Evolutionary conservation across 1,140 invertebrate genomes (phyloP).

Genomic region (Fopius arisanus): DNA sequence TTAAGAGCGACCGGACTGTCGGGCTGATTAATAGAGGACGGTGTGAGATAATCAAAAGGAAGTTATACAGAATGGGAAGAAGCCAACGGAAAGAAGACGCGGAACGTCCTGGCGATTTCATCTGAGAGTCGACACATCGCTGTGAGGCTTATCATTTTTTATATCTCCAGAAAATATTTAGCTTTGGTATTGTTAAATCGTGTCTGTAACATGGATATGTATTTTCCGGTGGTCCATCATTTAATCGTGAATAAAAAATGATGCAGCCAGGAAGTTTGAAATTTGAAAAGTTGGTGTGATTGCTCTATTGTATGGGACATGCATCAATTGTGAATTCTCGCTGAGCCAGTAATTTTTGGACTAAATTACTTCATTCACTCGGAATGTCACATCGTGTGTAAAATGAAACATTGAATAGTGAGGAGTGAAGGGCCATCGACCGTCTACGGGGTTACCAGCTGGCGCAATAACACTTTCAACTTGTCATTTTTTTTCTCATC

Average conservation of each 20-base stretch:
- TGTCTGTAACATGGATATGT: too few relatives aligned
- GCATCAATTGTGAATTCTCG: not conserved
- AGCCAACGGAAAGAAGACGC: slow-evolving; percentile 35
- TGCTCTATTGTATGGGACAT: not conserved
- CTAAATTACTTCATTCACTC: slow-evolving; percentile 21
- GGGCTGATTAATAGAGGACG: slow-evolving; percentile 64
- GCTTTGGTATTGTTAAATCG: not conserved
- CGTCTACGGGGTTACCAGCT: slow-evolving; percentile 26
- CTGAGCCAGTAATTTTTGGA: not conserved
- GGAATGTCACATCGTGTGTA: slow-evolving; percentile 15
- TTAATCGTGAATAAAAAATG: too few relatives aligned
- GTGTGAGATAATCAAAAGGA: slow-evolving; percentile 64
- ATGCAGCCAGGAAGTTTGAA: too few relatives aligned
- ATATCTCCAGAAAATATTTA: not conserved
- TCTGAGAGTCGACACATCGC: slow-evolving; percentile 1
- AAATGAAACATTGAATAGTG: not conserved
- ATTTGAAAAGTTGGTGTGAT: not conserved
- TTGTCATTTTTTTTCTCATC: not conserved
- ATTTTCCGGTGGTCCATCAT: too few relatives aligned
- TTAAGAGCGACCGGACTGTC: slow-evolving; percentile 59
- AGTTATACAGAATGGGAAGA: slow-evolving; percentile 54
- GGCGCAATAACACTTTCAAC: slow-evolving; percentile 27
- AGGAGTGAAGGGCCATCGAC: slow-evolving; percentile 29
- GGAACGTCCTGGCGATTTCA: slow-evolving; percentile 22
- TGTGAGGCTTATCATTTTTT: not conserved